Evolutionary conservation across 2,888 invertebrate genomes (phyloP), one percentile per base, ranked within the genome.

Genomic region (Eristalis intricaria): DNA sequence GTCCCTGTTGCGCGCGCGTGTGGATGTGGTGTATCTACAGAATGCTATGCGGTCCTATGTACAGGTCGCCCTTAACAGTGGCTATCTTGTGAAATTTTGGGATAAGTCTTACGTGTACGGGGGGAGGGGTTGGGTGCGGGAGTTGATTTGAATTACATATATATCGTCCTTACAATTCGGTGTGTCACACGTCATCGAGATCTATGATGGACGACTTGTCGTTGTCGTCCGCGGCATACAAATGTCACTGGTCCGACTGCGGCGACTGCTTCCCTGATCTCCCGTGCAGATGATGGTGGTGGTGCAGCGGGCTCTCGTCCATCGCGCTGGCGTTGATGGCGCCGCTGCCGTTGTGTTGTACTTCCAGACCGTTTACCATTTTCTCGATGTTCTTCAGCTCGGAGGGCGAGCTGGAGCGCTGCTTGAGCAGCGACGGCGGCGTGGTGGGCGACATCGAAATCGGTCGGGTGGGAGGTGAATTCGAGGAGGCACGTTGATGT

Each of bases 381-480:
- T 98, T 97, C 94, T 99, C 98, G 94, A 99, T 99, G 93, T 96
- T 98, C 94, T 98, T 98, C 90, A 99, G 95, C 94, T 98, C 98
- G 89, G 95, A 95, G 89, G 92, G 94, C 87, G 93, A 93, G 93
- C 93, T 93, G 40, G 91, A 89, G 69, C 91, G 91, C 1, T 91
- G 91, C 87, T 92, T 91, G 11, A 92, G 89, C 90, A 91, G 91
- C 89, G 91, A 92, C 84, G 91, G 94, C 88, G 94, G 93, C 85
- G 94, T 93, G 63, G 94, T 93, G 19, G 95, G 94, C 71, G 93
- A 93, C 90, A 93, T 92, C 26, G 93, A 93, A 64, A 93, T 92
- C 89, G 93, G 93, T 71, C 93, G 91, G 77, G 92, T 93, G 26
- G 93, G 93, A 80, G 93, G 93, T 84, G 93, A 93, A 84, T 92